Evolutionary conservation across 2,888 invertebrate genomes (phyloP).

Genomic region (Cryptocephalus moraei): DNA sequence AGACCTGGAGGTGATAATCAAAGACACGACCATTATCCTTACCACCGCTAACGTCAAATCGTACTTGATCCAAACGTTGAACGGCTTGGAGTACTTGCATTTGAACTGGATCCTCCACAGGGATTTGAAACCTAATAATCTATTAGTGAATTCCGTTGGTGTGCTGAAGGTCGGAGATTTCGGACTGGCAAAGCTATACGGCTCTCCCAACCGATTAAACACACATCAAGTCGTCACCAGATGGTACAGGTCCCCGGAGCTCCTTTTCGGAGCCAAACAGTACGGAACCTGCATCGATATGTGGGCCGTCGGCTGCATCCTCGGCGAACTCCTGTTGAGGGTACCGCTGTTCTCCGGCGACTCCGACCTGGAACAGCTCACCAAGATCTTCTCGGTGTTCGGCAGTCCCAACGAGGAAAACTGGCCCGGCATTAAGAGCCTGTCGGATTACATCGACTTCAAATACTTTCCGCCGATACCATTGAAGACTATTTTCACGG

Average conservation of each 20-base stretch:
- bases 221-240: slow-evolving; percentile 97
- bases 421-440: slow-evolving; percentile 75
- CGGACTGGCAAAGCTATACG: slow-evolving; percentile 94
- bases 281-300: slow-evolving; percentile 96
- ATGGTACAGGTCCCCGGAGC: slow-evolving; percentile 89
- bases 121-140: slow-evolving; percentile 98
- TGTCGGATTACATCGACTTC: slow-evolving; percentile 90
- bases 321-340: slow-evolving; percentile 86
- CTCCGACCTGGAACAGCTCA: slow-evolving; percentile 92
- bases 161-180: slow-evolving; percentile 97
- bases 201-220: slow-evolving; percentile 90
- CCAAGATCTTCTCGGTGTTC: slow-evolving; percentile 87
- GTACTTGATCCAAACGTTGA: slow-evolving; percentile 89
- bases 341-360: slow-evolving; percentile 94
- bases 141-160: slow-evolving; percentile 85
- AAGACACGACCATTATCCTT: slow-evolving; percentile 78
- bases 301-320: slow-evolving; percentile 97
- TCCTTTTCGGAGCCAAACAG: slow-evolving; percentile 88
- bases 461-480: slow-evolving; percentile 78
- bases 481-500: slow-evolving; percentile 87
- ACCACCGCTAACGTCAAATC: slow-evolving; percentile 91
- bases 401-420: slow-evolving; percentile 87
- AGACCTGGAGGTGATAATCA: slow-evolving; percentile 90
- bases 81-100: slow-evolving; percentile 92
- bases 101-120: slow-evolving; percentile 90